A percentile compares a stretch with the other conserved stretches of the same genome.
These are phyloP conservation scores for Anguilla marmorata DNA, from an alignment of 2,797 vertebrate genomes.

Conservation along the genomic window DNA sequence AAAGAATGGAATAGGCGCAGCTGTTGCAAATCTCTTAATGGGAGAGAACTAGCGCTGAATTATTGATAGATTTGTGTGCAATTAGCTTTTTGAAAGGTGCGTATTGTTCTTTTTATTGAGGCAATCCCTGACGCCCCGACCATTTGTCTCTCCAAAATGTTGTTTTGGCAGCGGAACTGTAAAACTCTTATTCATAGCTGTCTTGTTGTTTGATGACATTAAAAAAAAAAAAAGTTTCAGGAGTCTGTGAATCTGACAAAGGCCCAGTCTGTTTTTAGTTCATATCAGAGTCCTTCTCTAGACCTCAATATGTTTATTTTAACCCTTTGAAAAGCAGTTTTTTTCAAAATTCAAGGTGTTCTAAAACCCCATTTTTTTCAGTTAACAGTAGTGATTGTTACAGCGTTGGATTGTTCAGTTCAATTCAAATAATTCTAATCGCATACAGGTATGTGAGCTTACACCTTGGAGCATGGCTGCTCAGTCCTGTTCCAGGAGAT, in stretches of 20 bases:
- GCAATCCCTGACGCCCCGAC: neutral
- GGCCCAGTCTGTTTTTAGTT: constrained; percentile 36
- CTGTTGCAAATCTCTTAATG: neutral
- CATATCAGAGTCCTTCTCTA: constrained; percentile 56
- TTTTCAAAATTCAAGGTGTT: no score
- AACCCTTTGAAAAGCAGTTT: no score
- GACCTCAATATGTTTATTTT: constrained; percentile 46
- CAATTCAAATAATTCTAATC: no score
- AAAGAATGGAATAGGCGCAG: neutral
- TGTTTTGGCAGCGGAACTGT: neutral
- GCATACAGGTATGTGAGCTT: no score
- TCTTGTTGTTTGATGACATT: neutral
- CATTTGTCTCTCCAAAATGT: neutral
- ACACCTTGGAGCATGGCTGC: no score
- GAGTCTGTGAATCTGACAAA: constrained; percentile 62
- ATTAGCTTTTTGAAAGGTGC: neutral
- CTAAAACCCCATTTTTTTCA: no score
- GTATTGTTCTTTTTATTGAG: neutral
- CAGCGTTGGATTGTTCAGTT: no score
- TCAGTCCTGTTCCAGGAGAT: no score
- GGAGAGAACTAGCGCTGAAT: neutral
- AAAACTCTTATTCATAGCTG: neutral
- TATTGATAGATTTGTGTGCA: neutral
- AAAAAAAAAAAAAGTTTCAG: constrained; percentile 66
- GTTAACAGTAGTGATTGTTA: no score